A percentile compares a stretch with the other conserved stretches of the same genome.
Conservation (phyloP, 2,113 vertebrate genomes). For the Ceratotherium simum region DNA sequence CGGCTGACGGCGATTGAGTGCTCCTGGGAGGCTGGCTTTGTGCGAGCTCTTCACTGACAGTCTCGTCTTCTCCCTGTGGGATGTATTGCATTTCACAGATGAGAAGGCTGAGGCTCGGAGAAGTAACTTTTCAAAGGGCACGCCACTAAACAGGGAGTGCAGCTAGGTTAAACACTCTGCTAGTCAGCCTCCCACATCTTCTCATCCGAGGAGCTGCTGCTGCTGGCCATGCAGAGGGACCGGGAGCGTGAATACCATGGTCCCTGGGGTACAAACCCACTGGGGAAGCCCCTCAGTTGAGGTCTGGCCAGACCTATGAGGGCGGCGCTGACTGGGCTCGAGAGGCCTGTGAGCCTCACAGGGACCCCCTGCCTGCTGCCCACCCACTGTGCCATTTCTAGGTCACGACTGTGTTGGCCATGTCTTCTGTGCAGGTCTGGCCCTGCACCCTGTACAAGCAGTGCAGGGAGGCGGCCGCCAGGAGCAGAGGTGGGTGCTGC, state of each 20-base stretch:
- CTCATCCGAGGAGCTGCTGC: neutral
- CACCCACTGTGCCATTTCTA: neutral
- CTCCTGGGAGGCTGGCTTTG: neutral
- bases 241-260: too few species aligned
- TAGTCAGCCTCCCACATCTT: accelerated
- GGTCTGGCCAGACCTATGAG: neutral
- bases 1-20: neutral
- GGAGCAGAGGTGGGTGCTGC: neutral
- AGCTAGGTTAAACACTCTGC: neutral
- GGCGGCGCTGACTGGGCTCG: neutral
- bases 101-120: neutral
- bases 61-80: neutral
- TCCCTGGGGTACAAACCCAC: neutral
- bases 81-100: neutral
- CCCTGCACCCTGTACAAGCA: neutral
- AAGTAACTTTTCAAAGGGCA: neutral
- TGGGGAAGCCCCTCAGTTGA: neutral
- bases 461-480: neutral
- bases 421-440: constrained; percentile 50
- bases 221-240: too few species aligned
- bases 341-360: neutral
- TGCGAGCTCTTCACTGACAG: neutral
- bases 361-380: neutral
- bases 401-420: neutral
- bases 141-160: neutral